phyloP scores from a whole-genome alignment of 2,797 vertebrate species.

The Tragopan temminckii region DNA sequence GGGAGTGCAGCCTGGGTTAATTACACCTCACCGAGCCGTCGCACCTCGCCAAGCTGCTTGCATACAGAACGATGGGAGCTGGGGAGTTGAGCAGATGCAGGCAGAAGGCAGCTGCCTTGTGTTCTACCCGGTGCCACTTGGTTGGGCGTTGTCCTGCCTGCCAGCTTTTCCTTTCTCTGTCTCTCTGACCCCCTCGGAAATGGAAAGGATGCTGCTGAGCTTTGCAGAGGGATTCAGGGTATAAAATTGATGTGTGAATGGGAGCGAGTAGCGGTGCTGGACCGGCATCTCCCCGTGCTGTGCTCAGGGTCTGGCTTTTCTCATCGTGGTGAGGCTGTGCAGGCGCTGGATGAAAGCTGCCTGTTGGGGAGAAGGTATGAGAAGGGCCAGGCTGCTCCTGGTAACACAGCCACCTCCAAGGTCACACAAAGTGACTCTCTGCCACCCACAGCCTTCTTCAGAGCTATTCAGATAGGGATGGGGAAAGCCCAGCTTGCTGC shows the following conservation, averaged over 20 bases:
- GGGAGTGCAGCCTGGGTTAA: slow-evolving; percentile 28
- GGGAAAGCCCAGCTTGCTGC: neutral
- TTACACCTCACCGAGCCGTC: slow-evolving; percentile 44
- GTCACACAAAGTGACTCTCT: neutral
- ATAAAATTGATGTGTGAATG: neutral
- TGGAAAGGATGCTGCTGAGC: neutral
- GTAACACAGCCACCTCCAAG: neutral
- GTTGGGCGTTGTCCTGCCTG: neutral
- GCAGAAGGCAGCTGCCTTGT: neutral
- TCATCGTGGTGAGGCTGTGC: neutral
- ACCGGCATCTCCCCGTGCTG: neutral
- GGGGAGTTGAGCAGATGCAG: neutral
- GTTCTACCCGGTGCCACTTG: neutral
- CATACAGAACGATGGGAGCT: neutral
- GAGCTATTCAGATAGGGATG: neutral
- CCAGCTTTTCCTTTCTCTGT: neutral
- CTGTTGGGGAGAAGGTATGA: slow-evolving; percentile 9
- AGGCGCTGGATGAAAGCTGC: neutral
- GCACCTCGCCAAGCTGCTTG: slow-evolving; percentile 9
- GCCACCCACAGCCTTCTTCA: neutral
- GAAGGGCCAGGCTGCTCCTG: neutral
- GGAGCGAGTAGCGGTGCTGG: neutral
- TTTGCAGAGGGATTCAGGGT: neutral
- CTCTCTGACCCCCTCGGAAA: fast-evolving
- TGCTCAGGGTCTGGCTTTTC: slow-evolving; percentile 10